Evolutionary conservation across 2,113 vertebrate genomes (phyloP).

Genomic region (Hydropotes inermis): DNA sequence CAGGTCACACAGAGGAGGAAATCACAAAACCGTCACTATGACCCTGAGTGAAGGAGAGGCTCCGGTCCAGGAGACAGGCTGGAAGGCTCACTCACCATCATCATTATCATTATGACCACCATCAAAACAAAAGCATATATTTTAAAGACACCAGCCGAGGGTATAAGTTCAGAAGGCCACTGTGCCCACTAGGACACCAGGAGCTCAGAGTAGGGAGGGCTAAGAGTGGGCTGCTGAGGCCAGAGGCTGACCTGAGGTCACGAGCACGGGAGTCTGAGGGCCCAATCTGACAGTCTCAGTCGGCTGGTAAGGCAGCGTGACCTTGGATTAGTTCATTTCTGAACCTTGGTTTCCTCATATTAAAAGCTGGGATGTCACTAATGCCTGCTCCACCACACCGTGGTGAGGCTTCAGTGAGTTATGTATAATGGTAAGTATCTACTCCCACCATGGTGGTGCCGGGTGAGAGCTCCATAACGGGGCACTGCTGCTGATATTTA

Average conservation of each 20-base stretch:
- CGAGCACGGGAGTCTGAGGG: not conserved
- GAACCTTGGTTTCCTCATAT: not conserved
- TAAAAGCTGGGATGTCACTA: not conserved
- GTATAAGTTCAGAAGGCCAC: not conserved
- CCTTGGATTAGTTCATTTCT: not conserved
- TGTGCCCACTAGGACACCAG: not conserved
- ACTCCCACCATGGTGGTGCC: not conserved
- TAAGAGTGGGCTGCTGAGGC: not conserved
- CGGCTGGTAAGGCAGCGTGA: not conserved
- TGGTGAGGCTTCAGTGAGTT: not conserved
- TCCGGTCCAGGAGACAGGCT: not conserved
- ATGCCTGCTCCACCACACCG: not conserved
- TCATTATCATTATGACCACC: too few species aligned
- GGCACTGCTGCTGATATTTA: not conserved
- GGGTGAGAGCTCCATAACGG: accelerated
- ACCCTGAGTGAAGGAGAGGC: not conserved
- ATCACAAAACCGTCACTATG: not conserved
- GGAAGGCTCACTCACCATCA: not conserved
- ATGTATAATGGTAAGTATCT: not conserved
- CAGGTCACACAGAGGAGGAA: not conserved
- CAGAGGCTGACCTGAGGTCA: not conserved
- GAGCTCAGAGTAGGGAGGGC: not conserved
- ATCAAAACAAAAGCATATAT: not conserved
- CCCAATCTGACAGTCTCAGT: too few species aligned
- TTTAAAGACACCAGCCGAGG: not conserved